Conservation (phyloP, 1,140 invertebrate species). For the Bathynomus jamesi region DNA sequence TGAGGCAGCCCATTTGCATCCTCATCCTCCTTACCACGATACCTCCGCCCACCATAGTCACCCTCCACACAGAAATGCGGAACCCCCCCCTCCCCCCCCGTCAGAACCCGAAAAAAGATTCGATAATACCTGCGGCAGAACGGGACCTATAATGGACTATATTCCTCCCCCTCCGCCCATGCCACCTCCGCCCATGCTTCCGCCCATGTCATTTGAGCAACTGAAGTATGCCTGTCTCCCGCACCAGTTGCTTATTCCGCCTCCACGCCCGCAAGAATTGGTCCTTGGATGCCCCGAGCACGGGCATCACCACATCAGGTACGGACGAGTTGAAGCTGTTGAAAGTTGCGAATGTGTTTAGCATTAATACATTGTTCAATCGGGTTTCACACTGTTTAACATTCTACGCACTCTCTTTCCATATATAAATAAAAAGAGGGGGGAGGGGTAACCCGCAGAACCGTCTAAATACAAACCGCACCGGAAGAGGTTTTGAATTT, state of each 20-base stretch:
- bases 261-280: background rate
- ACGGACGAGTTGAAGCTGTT: background rate
- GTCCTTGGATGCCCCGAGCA: background rate
- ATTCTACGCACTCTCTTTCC: no score
- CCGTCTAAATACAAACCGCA: no score
- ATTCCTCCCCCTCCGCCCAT: background rate
- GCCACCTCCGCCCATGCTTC: background rate
- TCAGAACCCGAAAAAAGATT: background rate
- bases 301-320: background rate
- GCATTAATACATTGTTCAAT: no score
- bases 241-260: background rate
- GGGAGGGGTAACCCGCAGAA: no score
- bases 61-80: no score
- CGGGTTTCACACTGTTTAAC: no score
- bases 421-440: no score
- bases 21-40: background rate
- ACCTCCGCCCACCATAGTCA: no score
- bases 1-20: no score
- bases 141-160: background rate
- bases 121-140: background rate
- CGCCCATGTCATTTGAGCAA: background rate
- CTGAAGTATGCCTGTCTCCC: background rate
- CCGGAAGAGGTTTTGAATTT: no score
- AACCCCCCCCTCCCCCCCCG: background rate
- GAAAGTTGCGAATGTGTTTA: no score